Conservation (phyloP, 2,888 invertebrate species). For the Ischnura elegans region DNA sequence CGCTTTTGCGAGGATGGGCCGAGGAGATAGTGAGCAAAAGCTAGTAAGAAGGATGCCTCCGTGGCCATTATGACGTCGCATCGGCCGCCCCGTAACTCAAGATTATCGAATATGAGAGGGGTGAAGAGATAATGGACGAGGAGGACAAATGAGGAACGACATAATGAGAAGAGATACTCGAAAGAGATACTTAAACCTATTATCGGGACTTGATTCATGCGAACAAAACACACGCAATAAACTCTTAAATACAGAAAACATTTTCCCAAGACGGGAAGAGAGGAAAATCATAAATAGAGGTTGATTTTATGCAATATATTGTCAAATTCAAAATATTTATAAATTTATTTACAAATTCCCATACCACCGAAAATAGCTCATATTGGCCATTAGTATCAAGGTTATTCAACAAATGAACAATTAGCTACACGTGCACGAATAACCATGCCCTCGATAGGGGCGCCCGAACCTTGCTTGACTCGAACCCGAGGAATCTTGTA, state of each 20-base stretch:
- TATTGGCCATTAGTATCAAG: too few species aligned
- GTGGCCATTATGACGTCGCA: not conserved
- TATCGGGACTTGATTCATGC: not conserved
- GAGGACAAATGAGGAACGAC: not conserved
- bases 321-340: too few species aligned
- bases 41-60: not conserved
- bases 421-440: too few species aligned
- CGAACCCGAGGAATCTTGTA: too few species aligned
- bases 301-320: not conserved
- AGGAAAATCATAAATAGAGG: not conserved
- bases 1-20: not conserved
- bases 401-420: too few species aligned
- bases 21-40: not conserved
- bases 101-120: not conserved
- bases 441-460: too few species aligned
- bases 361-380: too few species aligned
- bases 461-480: too few species aligned
- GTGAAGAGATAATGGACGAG: not conserved
- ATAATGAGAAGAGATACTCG: not conserved
- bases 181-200: not conserved
- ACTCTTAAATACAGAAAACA: too few species aligned
- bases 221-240: not conserved
- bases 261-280: not conserved
- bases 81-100: not conserved
- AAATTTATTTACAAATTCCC: too few species aligned